Evolutionary conservation across 2,797 vertebrate species (phyloP), one percentile per base, ranked within the genome.

Genomic region (Tympanoctomys barrerae): DNA sequence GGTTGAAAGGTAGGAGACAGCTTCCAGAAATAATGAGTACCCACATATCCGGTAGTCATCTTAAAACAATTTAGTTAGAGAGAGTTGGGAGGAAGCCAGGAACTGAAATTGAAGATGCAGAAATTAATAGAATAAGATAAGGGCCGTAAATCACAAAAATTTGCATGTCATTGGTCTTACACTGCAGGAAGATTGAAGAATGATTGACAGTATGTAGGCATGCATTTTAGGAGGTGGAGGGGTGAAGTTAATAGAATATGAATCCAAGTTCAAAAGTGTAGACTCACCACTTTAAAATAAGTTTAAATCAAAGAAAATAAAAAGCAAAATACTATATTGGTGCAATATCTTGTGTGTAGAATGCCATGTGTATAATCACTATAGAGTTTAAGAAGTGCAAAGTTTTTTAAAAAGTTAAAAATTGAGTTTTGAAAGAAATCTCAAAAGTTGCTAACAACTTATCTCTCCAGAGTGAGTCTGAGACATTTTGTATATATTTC

Each of bases 11-110:
- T 94, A 97, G 66, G 87, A 98, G 98, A 98, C 79, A 97, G 88
- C 62, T 97, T 97, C 97, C 97, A 98, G 93, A 97, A 98, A 98
- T 98, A 98, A 97, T 96, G 95, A 98, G 75, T 95, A 98, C 91
- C 91, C 90, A 96, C 85, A 98, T 97, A 97, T 97, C 97, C 94
- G 83, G 96, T 96, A 97, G 96, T 98, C 24, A 97, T 98, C 94
- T 97, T 97, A 97, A 95, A 96, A 98, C 68, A 87, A 96, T 98
- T 98, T 98, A 97, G 92, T 97, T 97, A 97, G 79, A 95, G 64
- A 96, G 96, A 97, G 22, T 91, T 93, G 82, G 52, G 18, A 96
- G 24, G 90, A 94, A 97, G 94, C 93, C 97, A 98, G 90, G 85
- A 94, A 98, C 96, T 97, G 85, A 97, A 98, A 98, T 62, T 97